These are phyloP conservation scores for Phylloscopus whistleri DNA, from an alignment of 2,113 vertebrate genomes.

Conservation along the genomic window DNA sequence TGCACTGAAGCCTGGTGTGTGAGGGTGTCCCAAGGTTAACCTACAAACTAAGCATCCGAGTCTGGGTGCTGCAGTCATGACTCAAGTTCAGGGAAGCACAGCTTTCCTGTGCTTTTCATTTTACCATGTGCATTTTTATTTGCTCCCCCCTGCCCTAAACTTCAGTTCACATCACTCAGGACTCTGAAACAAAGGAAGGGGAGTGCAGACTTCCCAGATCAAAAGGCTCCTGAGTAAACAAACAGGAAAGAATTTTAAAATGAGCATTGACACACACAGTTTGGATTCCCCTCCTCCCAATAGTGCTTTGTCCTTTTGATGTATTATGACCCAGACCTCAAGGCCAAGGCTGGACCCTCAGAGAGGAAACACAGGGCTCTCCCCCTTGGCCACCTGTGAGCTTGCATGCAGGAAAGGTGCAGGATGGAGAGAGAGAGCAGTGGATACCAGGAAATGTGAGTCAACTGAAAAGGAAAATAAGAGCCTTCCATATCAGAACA, in stretches of 20 bases:
- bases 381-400: background rate
- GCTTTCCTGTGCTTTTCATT: background rate
- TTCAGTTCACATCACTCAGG: conserved; percentile 18
- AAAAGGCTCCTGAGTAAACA: conserved; percentile 27
- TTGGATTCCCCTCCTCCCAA: background rate
- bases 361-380: conserved; percentile 13
- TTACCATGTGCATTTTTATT: background rate
- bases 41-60: background rate
- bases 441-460: background rate
- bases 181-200: conserved; percentile 41
- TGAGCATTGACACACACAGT: background rate
- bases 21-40: background rate
- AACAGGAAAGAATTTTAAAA: conserved; percentile 29
- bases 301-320: conserved; percentile 12
- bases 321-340: background rate
- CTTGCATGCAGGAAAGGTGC: background rate
- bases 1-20: background rate
- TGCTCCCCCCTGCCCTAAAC: background rate
- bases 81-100: background rate
- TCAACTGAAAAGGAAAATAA: background rate
- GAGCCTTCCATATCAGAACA: background rate
- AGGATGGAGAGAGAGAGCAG: background rate
- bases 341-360: conserved; percentile 26
- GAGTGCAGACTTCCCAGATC: background rate
- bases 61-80: background rate